phyloP scores from a whole-genome alignment of 2,888 invertebrate genomes.

The Acanthococcus lagerstroemiae region DNA sequence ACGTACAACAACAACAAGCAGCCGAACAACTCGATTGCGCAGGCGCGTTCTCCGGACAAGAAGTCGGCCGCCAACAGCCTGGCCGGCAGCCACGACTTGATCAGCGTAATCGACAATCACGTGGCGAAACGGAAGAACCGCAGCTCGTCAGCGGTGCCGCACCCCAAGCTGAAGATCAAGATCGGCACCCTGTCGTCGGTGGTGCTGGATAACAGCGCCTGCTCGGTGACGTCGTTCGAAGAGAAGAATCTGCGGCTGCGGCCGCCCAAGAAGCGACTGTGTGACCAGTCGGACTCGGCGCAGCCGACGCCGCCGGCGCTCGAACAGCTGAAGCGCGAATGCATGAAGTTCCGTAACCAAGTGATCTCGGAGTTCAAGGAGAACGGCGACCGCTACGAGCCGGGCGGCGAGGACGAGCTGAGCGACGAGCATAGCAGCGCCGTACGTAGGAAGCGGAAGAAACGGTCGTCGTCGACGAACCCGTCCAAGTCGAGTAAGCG shows the following conservation, averaged over 20 bases:
- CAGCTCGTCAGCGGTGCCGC: conserved; percentile 39
- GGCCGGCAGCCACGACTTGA: not conserved
- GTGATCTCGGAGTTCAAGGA: conserved; percentile 72
- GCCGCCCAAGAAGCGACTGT: conserved; percentile 73
- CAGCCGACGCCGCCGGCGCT: conserved; percentile 48
- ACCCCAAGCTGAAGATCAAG: conserved; percentile 70
- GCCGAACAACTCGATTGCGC: not conserved
- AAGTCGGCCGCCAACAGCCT: not conserved
- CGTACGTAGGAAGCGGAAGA: conserved; percentile 6
- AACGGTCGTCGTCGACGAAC: not conserved
- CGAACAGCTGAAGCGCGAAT: conserved; percentile 70
- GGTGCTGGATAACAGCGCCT: not conserved
- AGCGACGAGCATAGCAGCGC: conserved; percentile 46
- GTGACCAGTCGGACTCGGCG: conserved; percentile 40
- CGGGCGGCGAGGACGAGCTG: conserved; percentile 48
- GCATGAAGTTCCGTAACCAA: conserved; percentile 74
- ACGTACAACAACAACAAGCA: conserved; percentile 8
- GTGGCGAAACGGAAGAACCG: conserved; percentile 15
- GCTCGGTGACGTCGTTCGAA: conserved; percentile 42
- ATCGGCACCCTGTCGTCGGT: conserved; percentile 45
- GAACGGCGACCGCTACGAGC: conserved; percentile 42
- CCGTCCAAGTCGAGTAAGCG: not conserved
- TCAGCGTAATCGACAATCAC: not conserved
- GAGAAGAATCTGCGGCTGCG: conserved; percentile 44
- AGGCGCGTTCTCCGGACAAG: not conserved